A percentile compares a stretch with the other conserved stretches of the same genome.
Evolutionary conservation across 2,888 invertebrate species (phyloP).

Genomic region (Spicauda simplicius): DNA sequence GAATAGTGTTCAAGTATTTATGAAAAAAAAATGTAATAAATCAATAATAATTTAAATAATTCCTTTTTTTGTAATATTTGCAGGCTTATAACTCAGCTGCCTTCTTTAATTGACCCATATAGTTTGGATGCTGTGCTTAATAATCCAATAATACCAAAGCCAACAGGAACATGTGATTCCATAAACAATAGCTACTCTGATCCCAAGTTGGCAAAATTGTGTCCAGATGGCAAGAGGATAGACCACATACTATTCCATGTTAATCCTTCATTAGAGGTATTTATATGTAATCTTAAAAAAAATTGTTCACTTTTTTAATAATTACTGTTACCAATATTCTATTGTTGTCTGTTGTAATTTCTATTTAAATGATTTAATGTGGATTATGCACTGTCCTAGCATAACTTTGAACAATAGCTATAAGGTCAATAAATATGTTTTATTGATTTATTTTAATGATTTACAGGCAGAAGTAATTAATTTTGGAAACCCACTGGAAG

Average conservation of each 20-base stretch:
- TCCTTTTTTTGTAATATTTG: neutral
- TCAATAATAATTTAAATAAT: no score
- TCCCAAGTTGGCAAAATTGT: conserved; percentile 71
- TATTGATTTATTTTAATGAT: conserved; percentile 21
- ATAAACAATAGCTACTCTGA: conserved; percentile 93
- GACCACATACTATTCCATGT: conserved; percentile 93
- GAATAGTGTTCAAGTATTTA: no score
- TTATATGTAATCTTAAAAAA: no score
- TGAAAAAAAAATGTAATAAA: no score
- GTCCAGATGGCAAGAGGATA: conserved; percentile 93
- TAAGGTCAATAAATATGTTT: no score
- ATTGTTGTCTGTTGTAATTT: no score
- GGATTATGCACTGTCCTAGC: no score
- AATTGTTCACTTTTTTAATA: no score
- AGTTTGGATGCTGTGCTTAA: conserved; percentile 52
- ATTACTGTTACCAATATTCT: no score
- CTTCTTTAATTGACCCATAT: conserved; percentile 66
- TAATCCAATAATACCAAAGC: conserved; percentile 49
- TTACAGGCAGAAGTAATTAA: conserved; percentile 70
- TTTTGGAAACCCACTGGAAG: conserved; percentile 89
- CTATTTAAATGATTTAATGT: no score
- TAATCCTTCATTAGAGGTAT: conserved; percentile 62
- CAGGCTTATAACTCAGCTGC: conserved; percentile 79
- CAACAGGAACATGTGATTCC: conserved; percentile 87
- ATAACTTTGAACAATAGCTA: no score